phyloP scores from a whole-genome alignment of 2,888 invertebrate genomes.

The Pteria penguin region DNA sequence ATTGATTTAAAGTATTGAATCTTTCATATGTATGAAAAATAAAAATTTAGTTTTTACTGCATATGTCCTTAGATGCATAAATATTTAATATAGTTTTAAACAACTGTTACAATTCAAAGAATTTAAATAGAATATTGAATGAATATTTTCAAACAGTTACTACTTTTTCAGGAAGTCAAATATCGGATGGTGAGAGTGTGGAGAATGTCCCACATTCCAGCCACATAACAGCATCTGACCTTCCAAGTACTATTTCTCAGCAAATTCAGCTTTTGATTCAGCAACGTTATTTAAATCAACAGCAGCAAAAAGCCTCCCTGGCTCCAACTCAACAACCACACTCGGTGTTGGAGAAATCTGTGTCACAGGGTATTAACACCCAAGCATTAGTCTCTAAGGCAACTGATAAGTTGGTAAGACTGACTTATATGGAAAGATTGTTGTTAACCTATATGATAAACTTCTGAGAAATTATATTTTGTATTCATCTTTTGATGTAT shows the following conservation, averaged over 20 bases:
- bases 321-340: slow-evolving; percentile 33
- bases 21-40: no score
- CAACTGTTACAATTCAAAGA: no score
- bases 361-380: neutral
- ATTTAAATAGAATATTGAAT: no score
- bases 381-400: neutral
- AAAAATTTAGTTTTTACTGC: no score
- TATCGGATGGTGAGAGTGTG: slow-evolving; percentile 52
- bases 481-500: no score
- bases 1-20: no score
- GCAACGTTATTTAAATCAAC: slow-evolving; percentile 65
- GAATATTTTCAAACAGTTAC: no score
- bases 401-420: neutral
- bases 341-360: neutral
- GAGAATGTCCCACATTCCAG: slow-evolving; percentile 54
- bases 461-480: no score
- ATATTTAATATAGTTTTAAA: no score
- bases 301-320: slow-evolving; percentile 25
- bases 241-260: slow-evolving; percentile 48
- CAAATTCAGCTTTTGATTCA: slow-evolving; percentile 58
- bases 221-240: slow-evolving; percentile 16
- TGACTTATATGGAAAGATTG: no score
- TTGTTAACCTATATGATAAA: no score
- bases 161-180: slow-evolving; percentile 30
- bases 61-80: no score